These are phyloP conservation scores for Cataglyphis livida DNA, from an alignment of 2,888 invertebrate genomes.

Conservation along the genomic window DNA sequence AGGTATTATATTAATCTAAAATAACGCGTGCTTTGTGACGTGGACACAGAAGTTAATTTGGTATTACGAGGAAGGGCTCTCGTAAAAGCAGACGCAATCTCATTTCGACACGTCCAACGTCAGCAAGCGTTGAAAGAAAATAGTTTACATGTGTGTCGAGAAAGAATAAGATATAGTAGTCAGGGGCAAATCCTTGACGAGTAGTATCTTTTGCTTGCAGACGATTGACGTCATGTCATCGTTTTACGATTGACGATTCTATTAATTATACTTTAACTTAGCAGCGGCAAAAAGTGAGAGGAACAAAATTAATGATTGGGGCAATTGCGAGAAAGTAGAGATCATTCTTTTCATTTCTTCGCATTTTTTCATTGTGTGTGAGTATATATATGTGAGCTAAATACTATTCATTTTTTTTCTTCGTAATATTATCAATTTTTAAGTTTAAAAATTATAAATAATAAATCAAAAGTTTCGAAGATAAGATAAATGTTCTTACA, in stretches of 20 bases:
- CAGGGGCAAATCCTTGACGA: conserved; percentile 71
- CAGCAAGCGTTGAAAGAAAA: conserved; percentile 1
- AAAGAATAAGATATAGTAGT: conserved; percentile 47
- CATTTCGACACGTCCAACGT: neutral
- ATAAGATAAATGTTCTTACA: neutral
- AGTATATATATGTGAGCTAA: neutral
- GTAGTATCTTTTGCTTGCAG: conserved; percentile 72
- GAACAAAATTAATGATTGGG: conserved; percentile 65
- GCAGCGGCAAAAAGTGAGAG: conserved; percentile 56
- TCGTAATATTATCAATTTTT: neutral
- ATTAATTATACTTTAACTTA: conserved; percentile 72
- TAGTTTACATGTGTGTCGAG: conserved; percentile 20
- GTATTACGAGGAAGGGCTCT: neutral
- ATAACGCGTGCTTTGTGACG: conserved; percentile 6
- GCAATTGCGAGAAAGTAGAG: conserved; percentile 57
- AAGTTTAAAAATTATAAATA: neutral
- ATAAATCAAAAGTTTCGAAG: neutral
- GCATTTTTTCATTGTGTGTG: neutral
- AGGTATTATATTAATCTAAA: conserved; percentile 23
- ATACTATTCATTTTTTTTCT: neutral
- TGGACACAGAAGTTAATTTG: neutral
- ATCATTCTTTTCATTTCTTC: conserved; percentile 33
- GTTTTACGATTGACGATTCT: conserved; percentile 67
- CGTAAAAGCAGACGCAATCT: neutral
- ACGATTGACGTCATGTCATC: conserved; percentile 75